Evolutionary conservation across 2,113 vertebrate species (phyloP), one percentile per base, ranked within the genome.

Genomic region (Myotis davidii): DNA sequence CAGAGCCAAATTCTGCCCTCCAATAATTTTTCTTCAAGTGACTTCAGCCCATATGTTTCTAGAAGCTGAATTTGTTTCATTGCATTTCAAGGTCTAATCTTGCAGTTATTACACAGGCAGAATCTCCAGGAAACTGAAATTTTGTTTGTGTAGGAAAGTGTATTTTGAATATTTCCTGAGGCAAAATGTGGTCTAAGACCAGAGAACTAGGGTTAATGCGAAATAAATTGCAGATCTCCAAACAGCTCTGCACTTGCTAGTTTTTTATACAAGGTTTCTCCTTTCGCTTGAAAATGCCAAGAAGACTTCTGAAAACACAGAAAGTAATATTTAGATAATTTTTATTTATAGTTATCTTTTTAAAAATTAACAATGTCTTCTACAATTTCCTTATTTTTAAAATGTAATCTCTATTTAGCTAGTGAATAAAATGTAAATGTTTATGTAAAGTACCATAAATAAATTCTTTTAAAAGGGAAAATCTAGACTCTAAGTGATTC

Each of bases 221-320:
- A 97, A 98, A 98, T 97, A 98, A 98, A 97, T 88, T 90, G 92
- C 96, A 98, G 96, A 98, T 97, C 85, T 95, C 94, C 94, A 97
- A 97, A 97, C 1, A 0, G 96, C 95, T 96, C 97, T 97, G 23
- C 52, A 96, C 88, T 96, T 97, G 88, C 95, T 97, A 94, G 95
- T 93, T 98, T 98, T 97, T 92, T 93, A 88, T 79, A 61, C 0
- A 59, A 90, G 45, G 18, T 97, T 96, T 97, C 79, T 96, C 74
- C 69, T 97, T 97, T 96, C 88, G 48, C 83, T 96, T 98, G 96
- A 93, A 97, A 89, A 96, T 61, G 85, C 93, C 90, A 98, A 96
- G 96, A 97, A 93, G 85, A 95, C 67, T 85, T 96, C 93, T 96
- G 96, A 97, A 94, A 97, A 86, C 84, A 94, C 81, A 98, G 91